Percentiles rank a stretch among this genome's conserved stretches.
Conservation (phyloP, 2,113 vertebrate genomes). For the Rhinoptilus africanus region DNA sequence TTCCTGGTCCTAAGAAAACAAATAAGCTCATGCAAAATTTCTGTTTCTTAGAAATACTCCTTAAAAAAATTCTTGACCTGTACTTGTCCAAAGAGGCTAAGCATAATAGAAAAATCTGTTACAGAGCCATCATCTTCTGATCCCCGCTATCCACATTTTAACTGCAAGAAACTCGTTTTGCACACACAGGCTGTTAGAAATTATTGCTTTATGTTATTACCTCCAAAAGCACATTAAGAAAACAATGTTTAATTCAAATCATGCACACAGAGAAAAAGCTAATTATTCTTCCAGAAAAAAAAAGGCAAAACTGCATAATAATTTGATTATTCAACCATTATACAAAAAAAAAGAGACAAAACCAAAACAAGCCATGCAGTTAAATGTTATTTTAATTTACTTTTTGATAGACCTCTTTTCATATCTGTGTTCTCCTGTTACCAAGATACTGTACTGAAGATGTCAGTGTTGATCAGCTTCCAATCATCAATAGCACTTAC, state of each 20-base stretch:
- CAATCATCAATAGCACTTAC: background rate
- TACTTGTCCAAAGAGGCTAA: background rate
- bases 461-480: slow-evolving; percentile 22
- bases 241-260: background rate
- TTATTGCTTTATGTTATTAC: background rate
- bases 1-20: background rate
- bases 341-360: background rate
- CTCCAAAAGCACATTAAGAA: background rate
- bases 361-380: background rate
- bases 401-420: background rate
- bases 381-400: background rate
- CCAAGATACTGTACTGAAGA: background rate
- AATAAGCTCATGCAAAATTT: background rate
- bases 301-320: background rate
- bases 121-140: background rate
- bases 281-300: background rate
- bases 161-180: background rate
- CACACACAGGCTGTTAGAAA: background rate
- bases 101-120: background rate
- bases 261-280: background rate
- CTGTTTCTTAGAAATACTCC: background rate
- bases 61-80: background rate
- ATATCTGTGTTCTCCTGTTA: background rate
- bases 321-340: background rate
- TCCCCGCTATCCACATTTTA: background rate